Base-by-base conservation (phyloP, 2,888 invertebrate genomes). In the Steromphala cineraria region DNA sequence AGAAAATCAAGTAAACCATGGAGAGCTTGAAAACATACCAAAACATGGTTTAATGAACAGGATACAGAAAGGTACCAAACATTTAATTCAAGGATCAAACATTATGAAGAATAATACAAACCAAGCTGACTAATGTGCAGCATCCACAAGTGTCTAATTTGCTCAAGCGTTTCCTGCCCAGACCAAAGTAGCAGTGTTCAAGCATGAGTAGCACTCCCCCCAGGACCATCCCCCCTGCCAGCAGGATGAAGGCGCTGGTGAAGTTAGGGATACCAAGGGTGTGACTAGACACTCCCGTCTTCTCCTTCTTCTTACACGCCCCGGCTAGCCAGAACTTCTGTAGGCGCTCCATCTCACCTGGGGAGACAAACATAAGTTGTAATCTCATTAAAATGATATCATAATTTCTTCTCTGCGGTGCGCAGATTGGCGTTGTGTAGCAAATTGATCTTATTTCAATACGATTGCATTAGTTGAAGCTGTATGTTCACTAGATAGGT, bases 301-400 rank as follows among this genome's bases (percentile, higher is more conserved):
- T 97, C 92, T 97, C 97, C 85, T 97, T 97, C 89, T 97, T 96
- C 79, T 89, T 86, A 93, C 98, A 98, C 2, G 98, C 97, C 53
- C 99, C 98, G 0, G 98, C 98, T 96, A 99, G 97, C 99, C 99
- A 99, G 91, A 97, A 96, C 81, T 94, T 93, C 90, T 98, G 95
- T 88, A 99, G 95, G 84, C 99, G 95, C 94, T 99, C 99, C 90
- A 99, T 94, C 93, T 99, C 98, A 67, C 99, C 96, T 96, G 88
- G 24, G 36, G 4, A 1, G 13, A 5, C 10, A 13, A 46, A 10
- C 46, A 46, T 46, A 46, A 5, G 1, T 10, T 36, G 36, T 36
- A 36, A n/a, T n/a, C n/a, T n/a, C n/a, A n/a, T n/a, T n/a, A n/a
- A n/a, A n/a, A n/a, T n/a, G n/a, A n/a, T n/a, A n/a, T n/a, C n/a